A percentile compares a stretch with the other conserved stretches of the same genome.
Conservation (phyloP, 2,888 invertebrate genomes). For the Caenorhabditis plicata region DNA sequence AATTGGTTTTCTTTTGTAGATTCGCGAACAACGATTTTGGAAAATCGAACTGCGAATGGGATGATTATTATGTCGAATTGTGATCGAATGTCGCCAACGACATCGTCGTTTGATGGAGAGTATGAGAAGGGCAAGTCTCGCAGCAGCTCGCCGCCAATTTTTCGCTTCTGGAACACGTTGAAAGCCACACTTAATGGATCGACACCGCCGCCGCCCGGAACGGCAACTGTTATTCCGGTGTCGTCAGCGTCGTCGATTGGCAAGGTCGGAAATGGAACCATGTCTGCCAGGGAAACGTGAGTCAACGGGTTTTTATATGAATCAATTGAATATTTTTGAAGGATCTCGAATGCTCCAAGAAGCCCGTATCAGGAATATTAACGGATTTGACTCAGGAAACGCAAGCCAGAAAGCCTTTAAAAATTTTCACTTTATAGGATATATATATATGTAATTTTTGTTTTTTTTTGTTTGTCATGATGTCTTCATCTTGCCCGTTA, state of each 20-base stretch:
- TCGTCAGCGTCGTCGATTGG: constrained; percentile 24
- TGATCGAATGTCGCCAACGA: constrained; percentile 11
- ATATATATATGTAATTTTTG: no score
- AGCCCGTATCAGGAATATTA: no score
- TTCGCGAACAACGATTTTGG: constrained; percentile 46
- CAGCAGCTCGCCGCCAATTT: constrained; percentile 35
- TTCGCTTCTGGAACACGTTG: constrained; percentile 37
- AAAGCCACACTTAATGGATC: constrained; percentile 30
- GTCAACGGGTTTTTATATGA: not conserved
- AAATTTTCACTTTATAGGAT: no score
- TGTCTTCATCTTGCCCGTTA: no score
- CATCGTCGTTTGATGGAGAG: constrained; percentile 1
- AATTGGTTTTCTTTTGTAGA: constrained; percentile 23
- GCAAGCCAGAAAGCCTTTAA: no score
- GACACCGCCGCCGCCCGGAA: constrained; percentile 16
- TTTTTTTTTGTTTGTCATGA: no score
- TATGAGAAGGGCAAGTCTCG: constrained; percentile 11
- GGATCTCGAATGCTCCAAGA: no score
- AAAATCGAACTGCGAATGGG: constrained; percentile 23
- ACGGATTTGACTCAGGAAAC: no score
- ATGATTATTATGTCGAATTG: constrained; percentile 19
- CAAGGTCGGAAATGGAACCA: constrained; percentile 3
- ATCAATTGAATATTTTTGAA: no score
- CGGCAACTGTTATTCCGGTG: constrained; percentile 15
- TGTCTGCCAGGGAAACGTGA: constrained; percentile 5